phyloP scores from a whole-genome alignment of 2,888 invertebrate genomes.

The Pherbina coryleti region DNA sequence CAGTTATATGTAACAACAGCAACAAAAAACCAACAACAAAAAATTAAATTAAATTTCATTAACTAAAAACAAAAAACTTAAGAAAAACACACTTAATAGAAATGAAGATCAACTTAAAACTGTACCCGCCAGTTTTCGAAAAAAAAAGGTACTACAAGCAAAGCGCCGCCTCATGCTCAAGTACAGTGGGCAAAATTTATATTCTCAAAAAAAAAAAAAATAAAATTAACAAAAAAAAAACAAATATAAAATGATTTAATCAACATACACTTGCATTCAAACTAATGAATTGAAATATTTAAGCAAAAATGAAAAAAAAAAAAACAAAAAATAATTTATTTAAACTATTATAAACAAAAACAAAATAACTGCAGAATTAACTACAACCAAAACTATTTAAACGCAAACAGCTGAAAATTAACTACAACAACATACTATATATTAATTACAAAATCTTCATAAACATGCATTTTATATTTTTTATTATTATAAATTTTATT shows the following conservation, averaged over 20 bases:
- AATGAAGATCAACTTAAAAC: conserved; percentile 20
- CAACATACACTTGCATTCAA: conserved; percentile 16
- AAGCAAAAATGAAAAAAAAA: conserved; percentile 6
- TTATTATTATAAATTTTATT: too few species aligned
- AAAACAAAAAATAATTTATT: conserved; percentile 11
- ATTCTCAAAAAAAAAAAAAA: conserved; percentile 31
- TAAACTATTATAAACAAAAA: conserved; percentile 15
- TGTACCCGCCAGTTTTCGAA: conserved; percentile 14
- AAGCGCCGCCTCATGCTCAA: not conserved
- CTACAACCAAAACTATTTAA: conserved; percentile 22
- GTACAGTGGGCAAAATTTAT: conserved; percentile 23
- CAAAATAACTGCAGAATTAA: conserved; percentile 18
- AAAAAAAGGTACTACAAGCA: conserved; percentile 29
- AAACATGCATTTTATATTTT: not conserved
- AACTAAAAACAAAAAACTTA: conserved; percentile 29
- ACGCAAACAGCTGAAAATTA: conserved; percentile 21
- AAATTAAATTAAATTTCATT: conserved; percentile 42
- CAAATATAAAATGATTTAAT: conserved; percentile 1
- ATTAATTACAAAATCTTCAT: not conserved
- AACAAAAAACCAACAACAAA: conserved; percentile 23
- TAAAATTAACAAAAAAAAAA: conserved; percentile 18
- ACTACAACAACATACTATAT: not conserved
- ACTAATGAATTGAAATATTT: conserved; percentile 11
- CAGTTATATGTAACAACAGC: conserved; percentile 5
- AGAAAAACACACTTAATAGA: conserved; percentile 8